Evolutionary conservation across 2,888 invertebrate species (phyloP), one percentile per base, ranked within the genome.

Genomic region (Clanis bilineata): DNA sequence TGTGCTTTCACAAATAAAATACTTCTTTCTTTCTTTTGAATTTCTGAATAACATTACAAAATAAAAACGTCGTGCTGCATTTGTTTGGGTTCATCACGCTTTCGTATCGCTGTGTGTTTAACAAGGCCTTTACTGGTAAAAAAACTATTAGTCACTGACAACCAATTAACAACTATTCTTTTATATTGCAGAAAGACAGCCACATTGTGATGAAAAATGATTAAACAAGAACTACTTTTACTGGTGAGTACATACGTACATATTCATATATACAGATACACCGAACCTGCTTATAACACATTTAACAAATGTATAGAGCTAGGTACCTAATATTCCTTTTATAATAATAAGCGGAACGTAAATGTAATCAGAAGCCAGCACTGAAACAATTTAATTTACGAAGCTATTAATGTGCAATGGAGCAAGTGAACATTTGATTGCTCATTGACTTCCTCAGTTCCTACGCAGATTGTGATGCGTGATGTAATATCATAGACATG

Each of bases 171-270:
- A 5, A 1, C 28, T 41, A n/a, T 54, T 44, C 58, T 60, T 64
- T 61, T 73, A 66, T 62, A 64, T 82, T 85, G 60, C 81, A 85
- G 80, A 70, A 62, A 67, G 63, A 64, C 67, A 60, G 59, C 62
- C 64, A 68, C 62, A 64, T 67, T 85, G 87, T 82, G 76, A 90
- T 88, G 89, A 85, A 90, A 87, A 81, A 91, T 91, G 91, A 74
- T 83, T 83, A 86, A 82, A 75, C 88, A 85, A 72, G 80, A 85
- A 71, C 70, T 90, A 57, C 72, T 91, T 64, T 68, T 90, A 55
- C 68, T 91, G 88, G 91, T 91, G 69, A 87, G 91, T 82, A 21
- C n/a, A 10, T 25, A 25, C 41, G 6, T 36, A 45, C 23, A 32
- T 51, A 9, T 39, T 15, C 18, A 12, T n/a, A 25, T 15, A n/a